Evolutionary conservation across 2,888 invertebrate species (phyloP).

Genomic region (Philhelius pedissequus): DNA sequence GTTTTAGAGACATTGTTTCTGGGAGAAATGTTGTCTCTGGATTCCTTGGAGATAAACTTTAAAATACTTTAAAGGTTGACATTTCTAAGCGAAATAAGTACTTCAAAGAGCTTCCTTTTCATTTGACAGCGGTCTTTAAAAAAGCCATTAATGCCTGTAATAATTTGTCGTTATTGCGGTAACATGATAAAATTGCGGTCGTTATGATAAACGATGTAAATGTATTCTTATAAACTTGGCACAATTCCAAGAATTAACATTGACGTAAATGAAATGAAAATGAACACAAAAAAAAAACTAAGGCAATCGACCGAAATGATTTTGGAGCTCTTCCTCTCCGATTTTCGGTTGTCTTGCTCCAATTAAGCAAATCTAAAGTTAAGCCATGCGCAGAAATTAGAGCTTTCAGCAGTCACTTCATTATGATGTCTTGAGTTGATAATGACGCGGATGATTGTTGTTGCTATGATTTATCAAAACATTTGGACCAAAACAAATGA

Average conservation of each 20-base stretch:
- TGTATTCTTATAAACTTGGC: conserved; percentile 19
- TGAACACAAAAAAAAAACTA: conserved; percentile 15
- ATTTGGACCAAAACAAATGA: conserved; percentile 6
- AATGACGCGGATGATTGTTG: not conserved
- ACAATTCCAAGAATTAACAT: not conserved
- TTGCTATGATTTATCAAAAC: not conserved
- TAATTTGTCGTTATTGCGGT: not conserved
- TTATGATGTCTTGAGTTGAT: not conserved
- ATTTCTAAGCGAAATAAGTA: too few relatives aligned
- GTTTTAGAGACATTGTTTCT: too few relatives aligned
- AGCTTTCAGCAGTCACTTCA: not conserved
- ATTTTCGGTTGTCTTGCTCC: not conserved
- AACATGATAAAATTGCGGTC: too few relatives aligned
- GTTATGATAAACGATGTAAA: not conserved
- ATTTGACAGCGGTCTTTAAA: too few relatives aligned
- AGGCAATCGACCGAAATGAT: conserved; percentile 15
- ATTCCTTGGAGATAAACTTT: too few relatives aligned
- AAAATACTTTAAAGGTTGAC: too few relatives aligned
- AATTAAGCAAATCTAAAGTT: not conserved
- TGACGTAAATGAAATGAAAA: conserved; percentile 14
- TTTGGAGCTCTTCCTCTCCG: not conserved
- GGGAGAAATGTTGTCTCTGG: too few relatives aligned
- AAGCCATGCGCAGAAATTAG: not conserved
- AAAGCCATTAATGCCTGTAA: not conserved
- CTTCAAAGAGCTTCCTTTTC: too few relatives aligned